These are phyloP conservation scores for Herpetotheres cachinnans DNA, from an alignment of 2,113 vertebrate species.

Conservation along the genomic window DNA sequence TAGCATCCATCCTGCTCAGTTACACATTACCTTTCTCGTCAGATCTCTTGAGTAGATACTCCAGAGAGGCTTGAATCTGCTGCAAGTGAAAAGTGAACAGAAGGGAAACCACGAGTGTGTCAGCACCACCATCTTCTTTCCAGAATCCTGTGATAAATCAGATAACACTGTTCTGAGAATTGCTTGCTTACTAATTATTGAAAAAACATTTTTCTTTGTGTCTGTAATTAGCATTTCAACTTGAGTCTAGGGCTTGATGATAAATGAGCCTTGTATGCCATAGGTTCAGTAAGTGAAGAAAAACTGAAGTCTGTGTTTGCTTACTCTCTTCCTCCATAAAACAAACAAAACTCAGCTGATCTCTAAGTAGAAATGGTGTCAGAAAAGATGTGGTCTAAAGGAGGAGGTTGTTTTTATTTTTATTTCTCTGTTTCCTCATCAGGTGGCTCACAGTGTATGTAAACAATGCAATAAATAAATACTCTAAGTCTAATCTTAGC, in stretches of 20 bases:
- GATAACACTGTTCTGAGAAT: constrained; percentile 43
- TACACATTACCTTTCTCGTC: not conserved
- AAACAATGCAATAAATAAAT: constrained; percentile 42
- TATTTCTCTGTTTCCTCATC: not conserved
- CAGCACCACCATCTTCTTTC: constrained; percentile 5
- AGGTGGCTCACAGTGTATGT: not conserved
- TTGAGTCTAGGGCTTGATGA: not conserved
- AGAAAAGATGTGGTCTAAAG: not conserved
- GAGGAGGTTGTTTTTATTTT: not conserved
- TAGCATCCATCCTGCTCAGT: not conserved
- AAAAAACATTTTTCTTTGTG: constrained; percentile 39
- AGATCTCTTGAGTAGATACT: not conserved
- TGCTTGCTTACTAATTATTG: constrained; percentile 45
- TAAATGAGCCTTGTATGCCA: not conserved
- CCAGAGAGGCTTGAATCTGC: not conserved
- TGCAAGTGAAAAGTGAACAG: not conserved
- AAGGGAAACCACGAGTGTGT: constrained; percentile 22
- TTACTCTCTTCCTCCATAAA: not conserved
- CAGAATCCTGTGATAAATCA: constrained; percentile 48
- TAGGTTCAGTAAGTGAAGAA: constrained; percentile 7
- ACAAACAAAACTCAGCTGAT: not conserved
- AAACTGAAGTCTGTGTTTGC: constrained; percentile 2
- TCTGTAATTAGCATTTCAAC: constrained; percentile 16
- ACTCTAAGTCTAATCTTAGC: not conserved
- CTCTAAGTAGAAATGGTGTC: not conserved